Evolutionary conservation across 2,888 invertebrate genomes (phyloP), one percentile per base, ranked within the genome.

Genomic region (Drosophila affinis): DNA sequence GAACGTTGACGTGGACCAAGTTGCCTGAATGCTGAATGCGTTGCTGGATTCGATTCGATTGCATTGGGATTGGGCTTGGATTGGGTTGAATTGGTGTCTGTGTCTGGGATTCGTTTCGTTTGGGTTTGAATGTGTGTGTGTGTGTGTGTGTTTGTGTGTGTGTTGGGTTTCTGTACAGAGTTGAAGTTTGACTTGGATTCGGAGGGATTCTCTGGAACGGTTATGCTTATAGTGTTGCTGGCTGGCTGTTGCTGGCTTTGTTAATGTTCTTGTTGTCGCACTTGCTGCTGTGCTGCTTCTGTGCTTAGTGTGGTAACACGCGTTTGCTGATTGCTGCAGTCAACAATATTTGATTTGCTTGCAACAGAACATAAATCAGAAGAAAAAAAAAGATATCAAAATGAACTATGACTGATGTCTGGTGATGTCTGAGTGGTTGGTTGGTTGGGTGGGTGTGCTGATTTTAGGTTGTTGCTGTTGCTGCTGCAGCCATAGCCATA

Each of bases 121-220:
- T 34, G 14, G 6, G 14, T 39, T 14, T 7, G 6, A 54, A 47
- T 55, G 54, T 54, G 34, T 64, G 64, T 48, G 27, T 27, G 39
- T 39, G 14, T 34, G 14, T 14, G 39, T 14, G 7, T 54, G 53
- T 61, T 47, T 54, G 34, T 14, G 14, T 44, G 47, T 61, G 54
- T 54, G 34, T 64, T 64, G 65, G 48, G 32, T 49, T n/a, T 51
- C 55, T 65, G 51, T 21, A 65, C 29, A 57, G 9, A 27, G 21
- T 12, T 45, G 10, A 14, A 46, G 57, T 32, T 32, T 14, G n/a
- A 46, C 21, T 48, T 56, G 29, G 39, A 53, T 39, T 46, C 21
- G 52, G 62, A 62, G 78, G 80, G 63, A 77, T 63, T 77, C 59
- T 54, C 76, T 83, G 75, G 65, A 77, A 80, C 83, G 68, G 70